Evolutionary conservation across 1,140 invertebrate genomes (phyloP).

Genomic region (Aphaenogaster rudis): DNA sequence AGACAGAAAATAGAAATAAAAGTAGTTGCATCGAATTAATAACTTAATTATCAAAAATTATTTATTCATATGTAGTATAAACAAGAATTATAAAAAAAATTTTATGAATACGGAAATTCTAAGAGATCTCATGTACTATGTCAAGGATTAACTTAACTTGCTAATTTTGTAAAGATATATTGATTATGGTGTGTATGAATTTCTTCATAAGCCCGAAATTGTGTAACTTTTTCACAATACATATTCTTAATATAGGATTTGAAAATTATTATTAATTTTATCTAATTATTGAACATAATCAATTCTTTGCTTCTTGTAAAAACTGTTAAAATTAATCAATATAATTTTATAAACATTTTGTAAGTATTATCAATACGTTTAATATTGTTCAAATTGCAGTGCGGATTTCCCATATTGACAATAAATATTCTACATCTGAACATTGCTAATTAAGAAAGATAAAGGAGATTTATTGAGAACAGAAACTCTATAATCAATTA

Average conservation of each 20-base stretch:
- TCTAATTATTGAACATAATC: neutral
- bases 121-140: neutral
- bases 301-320: neutral
- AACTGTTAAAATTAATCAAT: conserved; percentile 7
- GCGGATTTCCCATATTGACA: neutral
- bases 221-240: neutral
- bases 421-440: neutral
- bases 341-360: neutral
- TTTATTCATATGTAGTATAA: neutral
- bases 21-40: neutral
- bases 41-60: neutral
- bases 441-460: neutral
- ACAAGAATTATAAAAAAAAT: neutral
- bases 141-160: neutral
- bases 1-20: neutral
- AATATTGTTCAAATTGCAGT: neutral
- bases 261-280: neutral
- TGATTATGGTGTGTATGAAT: neutral
- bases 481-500: neutral
- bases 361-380: neutral
- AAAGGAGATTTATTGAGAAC: neutral
- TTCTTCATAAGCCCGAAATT: neutral
- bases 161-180: neutral
- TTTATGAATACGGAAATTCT: neutral
- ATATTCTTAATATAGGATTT: neutral